These are phyloP conservation scores for Celastrina argiolus DNA, from an alignment of 2,888 invertebrate species.

Conservation along the genomic window DNA sequence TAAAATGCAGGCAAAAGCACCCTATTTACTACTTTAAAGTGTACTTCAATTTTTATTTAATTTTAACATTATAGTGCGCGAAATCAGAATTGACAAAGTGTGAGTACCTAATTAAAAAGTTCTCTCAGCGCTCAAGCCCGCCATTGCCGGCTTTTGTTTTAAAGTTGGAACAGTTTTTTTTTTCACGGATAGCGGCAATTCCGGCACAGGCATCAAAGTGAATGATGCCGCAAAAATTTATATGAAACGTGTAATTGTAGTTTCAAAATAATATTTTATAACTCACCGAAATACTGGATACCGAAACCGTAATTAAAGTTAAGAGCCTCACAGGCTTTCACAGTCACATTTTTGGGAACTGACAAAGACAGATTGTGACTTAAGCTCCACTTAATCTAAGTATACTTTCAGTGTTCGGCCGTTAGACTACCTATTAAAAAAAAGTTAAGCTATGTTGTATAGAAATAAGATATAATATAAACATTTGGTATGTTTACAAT, in stretches of 20 bases:
- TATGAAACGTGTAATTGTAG: neutral
- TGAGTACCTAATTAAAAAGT: slow-evolving; percentile 15
- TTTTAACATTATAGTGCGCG: slow-evolving; percentile 2
- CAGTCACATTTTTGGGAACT: too few species aligned
- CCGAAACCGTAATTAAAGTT: too few species aligned
- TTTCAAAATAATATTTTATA: neutral
- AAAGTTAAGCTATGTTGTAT: too few species aligned
- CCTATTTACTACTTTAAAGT: neutral
- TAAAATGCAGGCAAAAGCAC: neutral
- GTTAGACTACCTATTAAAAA: too few species aligned
- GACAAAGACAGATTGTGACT: too few species aligned
- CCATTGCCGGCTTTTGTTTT: slow-evolving; percentile 1
- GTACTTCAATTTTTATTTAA: neutral
- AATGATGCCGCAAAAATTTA: neutral
- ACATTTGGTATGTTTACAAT: too few species aligned
- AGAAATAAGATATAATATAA: too few species aligned
- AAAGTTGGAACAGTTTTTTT: neutral
- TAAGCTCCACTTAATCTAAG: too few species aligned
- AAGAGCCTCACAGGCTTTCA: too few species aligned
- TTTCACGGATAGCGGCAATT: neutral
- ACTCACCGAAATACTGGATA: too few species aligned
- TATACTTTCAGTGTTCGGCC: too few species aligned
- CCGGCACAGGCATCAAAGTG: neutral
- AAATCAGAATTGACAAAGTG: slow-evolving; percentile 1
- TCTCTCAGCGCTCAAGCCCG: neutral